These are phyloP conservation scores for Drosophila pseudotakahashii DNA, from an alignment of 2,888 invertebrate species.

Conservation along the genomic window DNA sequence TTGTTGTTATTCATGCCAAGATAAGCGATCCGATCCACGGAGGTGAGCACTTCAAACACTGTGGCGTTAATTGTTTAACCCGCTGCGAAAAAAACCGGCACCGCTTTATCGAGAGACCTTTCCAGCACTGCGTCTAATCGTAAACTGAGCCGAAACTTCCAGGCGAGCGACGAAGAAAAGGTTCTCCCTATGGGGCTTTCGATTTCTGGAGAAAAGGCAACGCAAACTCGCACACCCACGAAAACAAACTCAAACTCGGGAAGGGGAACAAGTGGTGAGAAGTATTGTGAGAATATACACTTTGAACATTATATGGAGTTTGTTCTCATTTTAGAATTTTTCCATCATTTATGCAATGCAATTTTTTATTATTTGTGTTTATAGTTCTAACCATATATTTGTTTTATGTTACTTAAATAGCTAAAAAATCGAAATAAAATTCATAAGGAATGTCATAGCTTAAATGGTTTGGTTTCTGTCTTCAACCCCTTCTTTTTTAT, in stretches of 20 bases:
- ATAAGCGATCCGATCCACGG: slow-evolving; percentile 45
- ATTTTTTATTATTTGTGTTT: too few relatives aligned
- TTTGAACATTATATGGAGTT: not conserved
- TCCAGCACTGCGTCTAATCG: slow-evolving; percentile 60
- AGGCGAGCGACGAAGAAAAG: slow-evolving; percentile 15
- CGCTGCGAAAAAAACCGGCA: slow-evolving; percentile 10
- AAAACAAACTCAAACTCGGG: slow-evolving; percentile 16
- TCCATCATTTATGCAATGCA: too few relatives aligned
- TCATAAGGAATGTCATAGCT: not conserved
- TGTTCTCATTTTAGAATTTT: too few relatives aligned
- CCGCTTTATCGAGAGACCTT: slow-evolving; percentile 19
- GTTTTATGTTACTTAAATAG: too few relatives aligned
- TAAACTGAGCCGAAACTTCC: slow-evolving; percentile 55
- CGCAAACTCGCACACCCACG: slow-evolving; percentile 2
- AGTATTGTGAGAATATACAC: not conserved
- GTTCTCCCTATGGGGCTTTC: slow-evolving; percentile 57
- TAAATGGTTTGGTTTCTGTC: too few relatives aligned
- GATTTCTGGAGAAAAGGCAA: slow-evolving; percentile 64
- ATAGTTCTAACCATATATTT: too few relatives aligned
- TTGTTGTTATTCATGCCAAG: slow-evolving; percentile 61
- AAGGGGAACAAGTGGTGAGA: not conserved
- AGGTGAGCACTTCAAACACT: slow-evolving; percentile 33
- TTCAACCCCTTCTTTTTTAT: too few relatives aligned
- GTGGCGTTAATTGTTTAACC: slow-evolving; percentile 22
- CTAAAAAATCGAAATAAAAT: not conserved